Evolutionary conservation across 2,113 vertebrate species (phyloP), one percentile per base, ranked within the genome.

Genomic region (Tachysurus fulvidraco): DNA sequence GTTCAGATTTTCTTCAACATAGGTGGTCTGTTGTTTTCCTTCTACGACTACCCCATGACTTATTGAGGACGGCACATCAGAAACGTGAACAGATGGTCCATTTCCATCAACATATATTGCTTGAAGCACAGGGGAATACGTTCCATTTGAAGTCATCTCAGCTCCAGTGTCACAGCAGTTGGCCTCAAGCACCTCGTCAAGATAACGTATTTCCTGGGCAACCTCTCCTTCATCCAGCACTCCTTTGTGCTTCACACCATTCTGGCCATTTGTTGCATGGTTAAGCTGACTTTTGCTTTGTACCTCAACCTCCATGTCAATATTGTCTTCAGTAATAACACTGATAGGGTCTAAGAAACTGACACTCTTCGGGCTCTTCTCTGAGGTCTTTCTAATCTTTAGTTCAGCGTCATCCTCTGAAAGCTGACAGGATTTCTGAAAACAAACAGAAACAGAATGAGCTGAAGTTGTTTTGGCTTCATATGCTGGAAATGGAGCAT

Each of bases 121-220:
- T 46, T 90, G 89, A 60, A 92, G 94, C 86, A 95, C 94, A 1
- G 95, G 95, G 81, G 95, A 96, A 0, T 94, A 92, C 4, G 92
- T 96, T 83, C 96, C 96, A 88, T 98, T 99, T 85, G 96, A 96
- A 30, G 96, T 92, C 52, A 93, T 96, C 79, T 98, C 97, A 64
- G 91, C 59, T 54, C 94, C 92, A 77, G 96, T 95, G 50, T 97
- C 96, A 0, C 95, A 96, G 88, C 96, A 96, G 88, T 96, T 97
- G 91, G 96, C 97, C 78, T 98, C 97, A 78, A 99, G 92, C 23
- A 98, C 97, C 93, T 99, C 97, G 87, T 99, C 98, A 92, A 98
- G 92, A 93, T 98, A 98, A 23, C 94, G 94, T 91, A 98, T 99
- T 94, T 99, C 97, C 95, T 97, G 93, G 90, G 96, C 96, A 88